Base-by-base conservation (phyloP, 1,140 invertebrate species). In the Drosophila sp. region DNA sequence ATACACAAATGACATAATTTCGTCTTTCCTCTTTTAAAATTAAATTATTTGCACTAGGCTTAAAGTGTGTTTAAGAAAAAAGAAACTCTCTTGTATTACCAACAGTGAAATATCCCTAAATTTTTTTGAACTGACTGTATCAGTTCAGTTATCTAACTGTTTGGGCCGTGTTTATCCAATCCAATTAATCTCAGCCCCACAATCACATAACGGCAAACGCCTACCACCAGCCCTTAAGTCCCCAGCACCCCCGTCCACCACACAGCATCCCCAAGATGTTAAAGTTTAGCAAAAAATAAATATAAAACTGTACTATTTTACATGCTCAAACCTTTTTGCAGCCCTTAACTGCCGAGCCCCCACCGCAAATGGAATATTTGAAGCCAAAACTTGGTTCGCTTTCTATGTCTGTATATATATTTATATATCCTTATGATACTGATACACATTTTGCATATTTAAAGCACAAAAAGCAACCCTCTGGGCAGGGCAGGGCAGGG, bases 381-480 rank as follows among this genome's bases (percentile, higher is more conserved):
- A 69, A 68, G 72, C 66, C 58, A 44, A 64, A 66, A 67, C 58
- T 78, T 66, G 3, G 41, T 23, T 17, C 1, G 71, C 50, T 60
- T 35, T 57, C 56, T 79, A 25, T 75, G 35, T 61, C 70, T 64
- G 60, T 23, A 41, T 25, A 8, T 61, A 57, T 30, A 57, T 27
- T 10, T 41, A 61, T 60, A 50, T 27, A 50, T 50, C 23, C 44
- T 50, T 50, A 50, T 50, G 44, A 50, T 50, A 50, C 44, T 56
- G 64, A 74, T 66, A 78, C 65, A 76, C 67, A 80, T 76, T 89
- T 89, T 89, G 85, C 85, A 89, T 89, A 89, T 73, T 78, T 60
- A 73, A 73, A 68, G 58, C 57, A 50, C 7, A 55, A 65, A 32
- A 72, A 76, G 63, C 78, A 78, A 80, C 80, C 86, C 84, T 77